Conservation (phyloP, 2,797 vertebrate species). For the Phrynocephalus vlangalii region DNA sequence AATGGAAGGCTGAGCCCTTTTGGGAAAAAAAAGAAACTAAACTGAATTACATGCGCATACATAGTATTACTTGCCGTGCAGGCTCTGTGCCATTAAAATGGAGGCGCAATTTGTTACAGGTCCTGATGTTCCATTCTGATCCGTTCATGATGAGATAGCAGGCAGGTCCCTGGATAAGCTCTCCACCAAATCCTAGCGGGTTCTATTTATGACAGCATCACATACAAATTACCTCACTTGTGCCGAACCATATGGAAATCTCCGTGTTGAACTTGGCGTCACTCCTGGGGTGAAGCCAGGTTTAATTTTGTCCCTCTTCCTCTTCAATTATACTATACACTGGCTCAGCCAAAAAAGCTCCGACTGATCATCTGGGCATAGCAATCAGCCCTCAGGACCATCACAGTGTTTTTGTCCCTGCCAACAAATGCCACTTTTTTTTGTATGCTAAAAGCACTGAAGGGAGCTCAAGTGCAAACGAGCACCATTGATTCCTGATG, state of each 20-base stretch:
- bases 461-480: conserved; percentile 36
- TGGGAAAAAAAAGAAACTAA: conserved; percentile 2
- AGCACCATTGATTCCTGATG: conserved; percentile 31
- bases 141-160: conserved; percentile 63
- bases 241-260: conserved; percentile 75
- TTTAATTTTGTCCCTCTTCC: conserved; percentile 69
- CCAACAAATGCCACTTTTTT: conserved; percentile 54
- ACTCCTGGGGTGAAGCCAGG: conserved; percentile 71
- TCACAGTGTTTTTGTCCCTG: conserved; percentile 34
- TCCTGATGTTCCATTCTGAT: conserved; percentile 59
- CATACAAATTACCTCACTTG: conserved; percentile 71
- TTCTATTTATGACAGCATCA: conserved; percentile 73
- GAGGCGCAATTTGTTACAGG: conserved; percentile 66
- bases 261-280: conserved; percentile 70
- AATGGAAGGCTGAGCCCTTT: conserved; percentile 19
- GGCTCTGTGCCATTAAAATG: conserved; percentile 50
- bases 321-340: conserved; percentile 66
- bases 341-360: conserved; percentile 69
- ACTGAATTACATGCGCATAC: conserved; percentile 10
- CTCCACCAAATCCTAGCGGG: conserved; percentile 70
- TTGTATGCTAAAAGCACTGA: conserved; percentile 7
- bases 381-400: conserved; percentile 68
- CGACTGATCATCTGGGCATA: conserved; percentile 73
- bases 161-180: conserved; percentile 66
- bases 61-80: conserved; percentile 36